Evolutionary conservation across 2,113 vertebrate species (phyloP).

Genomic region (Tringa solitaria): DNA sequence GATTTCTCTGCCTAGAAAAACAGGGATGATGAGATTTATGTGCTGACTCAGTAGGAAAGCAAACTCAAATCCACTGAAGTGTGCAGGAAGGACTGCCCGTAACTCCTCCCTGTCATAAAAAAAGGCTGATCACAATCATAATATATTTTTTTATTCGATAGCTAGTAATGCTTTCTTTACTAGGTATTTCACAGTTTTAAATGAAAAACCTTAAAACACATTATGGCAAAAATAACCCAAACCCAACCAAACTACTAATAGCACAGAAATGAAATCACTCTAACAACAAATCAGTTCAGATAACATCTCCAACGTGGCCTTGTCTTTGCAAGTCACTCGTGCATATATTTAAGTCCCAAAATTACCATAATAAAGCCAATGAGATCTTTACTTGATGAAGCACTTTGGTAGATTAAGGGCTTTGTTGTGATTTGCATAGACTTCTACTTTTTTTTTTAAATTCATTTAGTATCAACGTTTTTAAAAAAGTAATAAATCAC

Average conservation of each 20-base stretch:
- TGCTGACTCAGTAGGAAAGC: background rate
- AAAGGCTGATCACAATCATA: background rate
- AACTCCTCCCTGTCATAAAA: background rate
- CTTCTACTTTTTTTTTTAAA: background rate
- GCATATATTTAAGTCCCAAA: background rate
- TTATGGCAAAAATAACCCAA: background rate
- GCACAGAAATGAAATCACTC: background rate
- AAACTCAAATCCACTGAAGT: background rate
- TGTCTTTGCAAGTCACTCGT: background rate
- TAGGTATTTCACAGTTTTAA: background rate
- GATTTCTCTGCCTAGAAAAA: background rate
- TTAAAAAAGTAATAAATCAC: background rate
- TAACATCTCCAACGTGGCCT: background rate
- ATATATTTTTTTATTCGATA: background rate
- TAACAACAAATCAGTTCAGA: background rate
- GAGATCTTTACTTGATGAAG: background rate
- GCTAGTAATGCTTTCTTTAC: background rate
- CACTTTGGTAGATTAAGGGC: background rate
- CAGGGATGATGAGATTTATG: background rate
- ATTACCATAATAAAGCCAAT: background rate
- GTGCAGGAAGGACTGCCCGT: background rate
- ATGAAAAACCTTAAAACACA: background rate
- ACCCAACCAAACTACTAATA: background rate
- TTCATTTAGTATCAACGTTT: background rate
- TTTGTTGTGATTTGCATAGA: background rate